Conservation (phyloP, 2,888 invertebrate genomes). For the Hanleya hanleyi region DNA sequence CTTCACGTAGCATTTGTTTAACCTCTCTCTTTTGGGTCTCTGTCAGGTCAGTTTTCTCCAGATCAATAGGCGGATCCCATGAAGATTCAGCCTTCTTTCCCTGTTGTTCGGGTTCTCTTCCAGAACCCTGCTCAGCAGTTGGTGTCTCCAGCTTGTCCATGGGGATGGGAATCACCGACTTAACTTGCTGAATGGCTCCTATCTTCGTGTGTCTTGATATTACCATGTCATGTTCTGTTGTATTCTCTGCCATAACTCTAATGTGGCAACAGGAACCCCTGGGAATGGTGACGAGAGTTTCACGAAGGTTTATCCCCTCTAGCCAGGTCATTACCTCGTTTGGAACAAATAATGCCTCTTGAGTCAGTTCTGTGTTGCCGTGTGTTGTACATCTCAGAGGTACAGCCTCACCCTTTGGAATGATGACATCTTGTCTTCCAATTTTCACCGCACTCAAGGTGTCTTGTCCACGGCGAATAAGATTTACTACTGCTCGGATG, state of each 20-base stretch:
- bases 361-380: no score
- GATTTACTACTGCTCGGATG: background rate
- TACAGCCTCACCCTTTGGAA: background rate
- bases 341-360: no score
- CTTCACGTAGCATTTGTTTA: slow-evolving; percentile 27
- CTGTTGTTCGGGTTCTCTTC: no score
- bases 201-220: background rate
- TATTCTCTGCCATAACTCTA: slow-evolving; percentile 1
- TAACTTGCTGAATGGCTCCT: background rate
- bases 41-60: slow-evolving; percentile 11
- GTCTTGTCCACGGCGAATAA: background rate
- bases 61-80: slow-evolving; percentile 35
- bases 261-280: background rate
- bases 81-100: no score
- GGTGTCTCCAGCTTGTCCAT: background rate
- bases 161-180: background rate
- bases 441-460: background rate
- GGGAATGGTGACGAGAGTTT: background rate
- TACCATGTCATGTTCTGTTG: background rate
- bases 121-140: no score
- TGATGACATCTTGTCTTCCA: slow-evolving; percentile 3
- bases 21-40: slow-evolving; percentile 19
- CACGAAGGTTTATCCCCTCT: background rate
- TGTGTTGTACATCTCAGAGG: background rate
- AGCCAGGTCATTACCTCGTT: background rate